Evolutionary conservation across 2,113 vertebrate species (phyloP).

Genomic region (Gallinago paraguaiae): DNA sequence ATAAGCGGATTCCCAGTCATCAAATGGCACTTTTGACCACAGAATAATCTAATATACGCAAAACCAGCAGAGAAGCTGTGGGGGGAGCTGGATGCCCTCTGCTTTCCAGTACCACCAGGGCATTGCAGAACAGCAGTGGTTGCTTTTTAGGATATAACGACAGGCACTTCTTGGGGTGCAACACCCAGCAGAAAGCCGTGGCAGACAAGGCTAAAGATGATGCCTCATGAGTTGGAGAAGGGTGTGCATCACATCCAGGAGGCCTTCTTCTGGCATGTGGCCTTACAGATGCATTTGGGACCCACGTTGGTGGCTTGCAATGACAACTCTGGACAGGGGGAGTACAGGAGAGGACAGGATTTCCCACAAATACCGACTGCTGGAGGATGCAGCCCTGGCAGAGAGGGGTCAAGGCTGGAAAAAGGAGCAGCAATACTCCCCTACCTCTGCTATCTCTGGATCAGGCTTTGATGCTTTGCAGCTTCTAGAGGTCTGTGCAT

Average conservation of each 20-base stretch:
- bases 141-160: neutral
- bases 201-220: neutral
- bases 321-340: neutral
- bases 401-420: neutral
- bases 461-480: neutral
- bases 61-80: neutral
- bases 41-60: neutral
- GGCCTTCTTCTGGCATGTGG: neutral
- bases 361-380: neutral
- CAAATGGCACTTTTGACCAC: neutral
- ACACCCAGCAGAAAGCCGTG: neutral
- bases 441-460: neutral
- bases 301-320: rapidly evolving
- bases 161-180: neutral
- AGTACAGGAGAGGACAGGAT: neutral
- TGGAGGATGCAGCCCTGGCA: neutral
- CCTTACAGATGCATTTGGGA: neutral
- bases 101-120: neutral
- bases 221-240: neutral
- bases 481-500: neutral
- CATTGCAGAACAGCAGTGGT: neutral
- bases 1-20: neutral
- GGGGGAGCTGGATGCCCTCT: neutral
- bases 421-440: neutral
- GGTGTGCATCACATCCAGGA: neutral